A percentile compares a stretch with the other conserved stretches of the same genome.
Conservation (phyloP, 2,888 invertebrate species). For the Drosophila seclusa region DNA sequence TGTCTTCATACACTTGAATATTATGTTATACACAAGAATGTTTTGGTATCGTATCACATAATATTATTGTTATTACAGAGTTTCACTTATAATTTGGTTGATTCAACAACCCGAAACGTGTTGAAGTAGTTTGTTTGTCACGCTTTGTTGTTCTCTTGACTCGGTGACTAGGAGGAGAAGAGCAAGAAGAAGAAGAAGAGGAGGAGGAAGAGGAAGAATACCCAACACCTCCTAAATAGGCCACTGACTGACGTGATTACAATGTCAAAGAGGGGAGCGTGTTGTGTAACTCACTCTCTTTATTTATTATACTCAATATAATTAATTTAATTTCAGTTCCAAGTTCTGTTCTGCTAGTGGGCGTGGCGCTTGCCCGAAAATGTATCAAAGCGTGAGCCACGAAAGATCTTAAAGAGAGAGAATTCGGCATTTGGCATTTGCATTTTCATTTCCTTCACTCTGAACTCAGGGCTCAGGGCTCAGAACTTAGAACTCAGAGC, state of each 20-base stretch:
- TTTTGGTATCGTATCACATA: conserved; percentile 16
- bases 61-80: conserved; percentile 14
- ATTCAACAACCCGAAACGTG: conserved; percentile 14
- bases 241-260: conserved; percentile 71
- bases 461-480: conserved; percentile 27
- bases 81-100: conserved; percentile 37
- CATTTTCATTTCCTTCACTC: conserved; percentile 55
- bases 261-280: conserved; percentile 61
- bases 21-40: conserved; percentile 2
- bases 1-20: background rate
- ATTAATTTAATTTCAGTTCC: conserved; percentile 70
- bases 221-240: conserved; percentile 62
- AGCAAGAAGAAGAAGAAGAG: background rate
- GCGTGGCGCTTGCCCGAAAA: conserved; percentile 58
- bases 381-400: conserved; percentile 70
- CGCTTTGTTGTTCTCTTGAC: conserved; percentile 41
- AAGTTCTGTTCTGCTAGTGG: conserved; percentile 26
- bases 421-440: conserved; percentile 66
- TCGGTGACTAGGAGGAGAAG: conserved; percentile 2
- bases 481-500: conserved; percentile 7
- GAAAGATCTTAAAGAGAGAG: conserved; percentile 53
- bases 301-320: conserved; percentile 71
- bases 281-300: conserved; percentile 61
- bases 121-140: conserved; percentile 45
- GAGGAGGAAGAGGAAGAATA: conserved; percentile 14